Evolutionary conservation across 2,113 vertebrate species (phyloP).

Genomic region (Pithys albifrons): DNA sequence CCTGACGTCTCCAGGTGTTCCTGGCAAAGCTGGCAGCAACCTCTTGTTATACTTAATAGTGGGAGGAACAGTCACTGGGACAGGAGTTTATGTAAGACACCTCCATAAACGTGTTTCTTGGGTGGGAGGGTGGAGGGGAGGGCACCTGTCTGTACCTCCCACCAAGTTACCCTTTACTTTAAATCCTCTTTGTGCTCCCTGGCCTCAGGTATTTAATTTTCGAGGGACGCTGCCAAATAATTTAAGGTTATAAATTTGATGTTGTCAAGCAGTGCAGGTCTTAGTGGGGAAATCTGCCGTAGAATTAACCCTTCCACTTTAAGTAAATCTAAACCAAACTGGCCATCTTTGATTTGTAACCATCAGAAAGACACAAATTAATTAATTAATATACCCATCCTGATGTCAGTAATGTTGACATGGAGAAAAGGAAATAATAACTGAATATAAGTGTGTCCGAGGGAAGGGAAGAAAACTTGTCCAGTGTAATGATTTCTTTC

Average conservation of each 20-base stretch:
- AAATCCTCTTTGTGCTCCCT: neutral
- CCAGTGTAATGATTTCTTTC: neutral
- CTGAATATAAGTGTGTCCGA: neutral
- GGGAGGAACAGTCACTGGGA: constrained; percentile 78
- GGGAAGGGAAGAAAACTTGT: neutral
- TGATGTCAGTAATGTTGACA: neutral
- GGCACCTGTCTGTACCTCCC: neutral
- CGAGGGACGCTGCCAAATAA: constrained; percentile 46
- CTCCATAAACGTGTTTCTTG: constrained; percentile 16
- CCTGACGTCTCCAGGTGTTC: constrained; percentile 79
- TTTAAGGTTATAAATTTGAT: neutral
- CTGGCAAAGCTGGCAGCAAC: constrained; percentile 79
- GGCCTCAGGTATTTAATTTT: neutral
- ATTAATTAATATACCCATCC: neutral
- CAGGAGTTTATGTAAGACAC: constrained; percentile 81
- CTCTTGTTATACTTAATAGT: constrained; percentile 81
- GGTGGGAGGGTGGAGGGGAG: constrained; percentile 23
- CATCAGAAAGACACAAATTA: neutral
- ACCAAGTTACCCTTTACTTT: neutral
- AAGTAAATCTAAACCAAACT: neutral
- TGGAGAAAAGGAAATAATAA: neutral
- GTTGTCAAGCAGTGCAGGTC: neutral
- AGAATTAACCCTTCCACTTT: neutral
- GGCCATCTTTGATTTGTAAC: neutral
- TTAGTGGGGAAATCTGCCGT: neutral